These are phyloP conservation scores for Ceratosolen fusciceps DNA, from an alignment of 1,140 invertebrate species.

Conservation along the genomic window DNA sequence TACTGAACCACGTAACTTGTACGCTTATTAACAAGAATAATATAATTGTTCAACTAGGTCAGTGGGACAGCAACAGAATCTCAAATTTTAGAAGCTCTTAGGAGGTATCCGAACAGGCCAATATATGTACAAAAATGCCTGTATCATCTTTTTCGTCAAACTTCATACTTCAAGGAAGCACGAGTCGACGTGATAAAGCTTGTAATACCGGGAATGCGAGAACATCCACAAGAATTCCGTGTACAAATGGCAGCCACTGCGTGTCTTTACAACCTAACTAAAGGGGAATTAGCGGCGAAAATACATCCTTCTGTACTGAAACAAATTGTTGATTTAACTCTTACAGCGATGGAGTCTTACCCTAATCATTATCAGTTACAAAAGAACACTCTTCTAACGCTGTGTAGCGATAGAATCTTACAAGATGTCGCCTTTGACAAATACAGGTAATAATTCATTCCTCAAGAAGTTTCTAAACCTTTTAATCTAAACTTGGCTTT, in stretches of 20 bases:
- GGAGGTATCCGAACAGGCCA: constrained; percentile 75
- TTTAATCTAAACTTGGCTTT: no score
- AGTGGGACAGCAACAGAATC: constrained; percentile 76
- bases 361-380: constrained; percentile 81
- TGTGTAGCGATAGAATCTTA: constrained; percentile 85
- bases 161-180: constrained; percentile 74
- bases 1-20: not conserved
- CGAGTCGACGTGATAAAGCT: constrained; percentile 80
- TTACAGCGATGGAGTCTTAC: constrained; percentile 82
- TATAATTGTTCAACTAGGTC: constrained; percentile 72
- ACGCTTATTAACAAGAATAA: constrained; percentile 14
- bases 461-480: no score
- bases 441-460: constrained; percentile 67
- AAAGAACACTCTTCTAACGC: constrained; percentile 83
- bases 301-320: constrained; percentile 80
- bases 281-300: constrained; percentile 77
- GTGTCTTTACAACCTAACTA: constrained; percentile 85
- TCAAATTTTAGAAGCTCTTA: constrained; percentile 78
- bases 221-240: constrained; percentile 77
- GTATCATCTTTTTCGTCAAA: constrained; percentile 81
- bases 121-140: constrained; percentile 82
- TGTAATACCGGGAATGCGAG: constrained; percentile 80
- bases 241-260: constrained; percentile 88
- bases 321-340: constrained; percentile 79
- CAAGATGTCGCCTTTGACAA: constrained; percentile 84